These are phyloP conservation scores for Pogonocichla stellata DNA, from an alignment of 2,113 vertebrate species.

Conservation along the genomic window DNA sequence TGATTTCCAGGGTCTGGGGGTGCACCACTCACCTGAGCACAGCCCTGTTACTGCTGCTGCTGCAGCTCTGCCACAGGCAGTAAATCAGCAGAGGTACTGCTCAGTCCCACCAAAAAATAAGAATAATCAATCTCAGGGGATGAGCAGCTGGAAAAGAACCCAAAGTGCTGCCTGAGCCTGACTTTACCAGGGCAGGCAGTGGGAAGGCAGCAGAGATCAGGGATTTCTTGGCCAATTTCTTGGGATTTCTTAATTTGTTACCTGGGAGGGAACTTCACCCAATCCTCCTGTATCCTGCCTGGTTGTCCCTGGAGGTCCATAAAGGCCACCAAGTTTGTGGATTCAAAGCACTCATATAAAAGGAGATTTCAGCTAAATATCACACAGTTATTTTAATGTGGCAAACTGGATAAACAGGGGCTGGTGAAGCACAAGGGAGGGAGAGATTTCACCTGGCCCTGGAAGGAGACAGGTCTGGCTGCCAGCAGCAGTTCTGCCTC, in stretches of 20 bases:
- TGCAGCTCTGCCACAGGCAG: neutral
- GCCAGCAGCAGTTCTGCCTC: neutral
- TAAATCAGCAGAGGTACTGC: neutral
- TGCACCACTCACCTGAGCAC: rapidly evolving
- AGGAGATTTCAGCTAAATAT: too few relatives aligned
- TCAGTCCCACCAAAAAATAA: neutral
- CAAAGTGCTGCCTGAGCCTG: neutral
- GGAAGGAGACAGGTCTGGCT: too few relatives aligned
- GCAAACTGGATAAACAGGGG: too few relatives aligned
- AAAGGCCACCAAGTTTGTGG: neutral
- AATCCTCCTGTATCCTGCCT: neutral
- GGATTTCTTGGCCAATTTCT: neutral
- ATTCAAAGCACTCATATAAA: neutral
- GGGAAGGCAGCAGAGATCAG: neutral
- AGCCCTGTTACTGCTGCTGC: neutral
- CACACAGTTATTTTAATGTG: too few relatives aligned
- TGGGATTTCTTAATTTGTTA: too few relatives aligned
- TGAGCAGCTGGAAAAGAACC: neutral
- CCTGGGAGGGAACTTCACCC: neutral
- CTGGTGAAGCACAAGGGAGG: too few relatives aligned
- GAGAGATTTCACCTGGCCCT: too few relatives aligned
- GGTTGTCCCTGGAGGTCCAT: neutral
- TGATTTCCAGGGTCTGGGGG: neutral
- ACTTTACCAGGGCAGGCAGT: neutral
- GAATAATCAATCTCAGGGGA: neutral